Conservation (phyloP, 2,797 vertebrate genomes). For the Acanthiza pusilla region DNA sequence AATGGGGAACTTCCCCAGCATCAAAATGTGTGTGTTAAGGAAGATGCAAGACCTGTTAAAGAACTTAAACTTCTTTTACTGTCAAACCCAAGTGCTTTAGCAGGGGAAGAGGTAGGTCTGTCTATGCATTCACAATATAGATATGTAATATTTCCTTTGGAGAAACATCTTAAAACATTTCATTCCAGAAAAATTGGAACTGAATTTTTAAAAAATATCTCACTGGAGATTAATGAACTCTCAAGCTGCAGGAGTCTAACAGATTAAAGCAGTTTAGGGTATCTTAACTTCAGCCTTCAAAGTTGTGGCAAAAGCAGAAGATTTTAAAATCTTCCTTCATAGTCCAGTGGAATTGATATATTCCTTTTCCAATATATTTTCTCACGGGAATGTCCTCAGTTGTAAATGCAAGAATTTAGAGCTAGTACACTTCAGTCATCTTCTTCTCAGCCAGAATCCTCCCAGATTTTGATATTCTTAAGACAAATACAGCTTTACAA, state of each 20-base stretch:
- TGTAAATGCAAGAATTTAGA: not conserved
- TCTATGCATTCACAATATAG: not conserved
- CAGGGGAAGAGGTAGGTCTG: not conserved
- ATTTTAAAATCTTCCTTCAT: not conserved
- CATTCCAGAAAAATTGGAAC: not conserved
- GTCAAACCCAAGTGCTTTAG: not conserved
- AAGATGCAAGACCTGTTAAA: not conserved
- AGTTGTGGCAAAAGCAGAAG: not conserved
- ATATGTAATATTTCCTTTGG: not conserved
- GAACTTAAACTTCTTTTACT: not conserved
- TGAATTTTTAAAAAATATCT: not conserved
- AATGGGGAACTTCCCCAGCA: not conserved
- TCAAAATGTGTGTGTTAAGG: not conserved
- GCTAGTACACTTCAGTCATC: not conserved
- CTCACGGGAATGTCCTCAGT: not conserved
- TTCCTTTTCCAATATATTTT: not conserved
- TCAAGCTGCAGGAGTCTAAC: not conserved
- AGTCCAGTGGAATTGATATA: not conserved
- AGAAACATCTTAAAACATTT: not conserved
- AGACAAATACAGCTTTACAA: not conserved
- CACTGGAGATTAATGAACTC: not conserved
- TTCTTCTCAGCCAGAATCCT: not conserved
- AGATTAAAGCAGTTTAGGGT: not conserved
- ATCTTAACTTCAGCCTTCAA: not conserved
- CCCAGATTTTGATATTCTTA: not conserved